These are phyloP conservation scores for Heterochromis multidens DNA, from an alignment of 2,113 vertebrate species.

Conservation along the genomic window DNA sequence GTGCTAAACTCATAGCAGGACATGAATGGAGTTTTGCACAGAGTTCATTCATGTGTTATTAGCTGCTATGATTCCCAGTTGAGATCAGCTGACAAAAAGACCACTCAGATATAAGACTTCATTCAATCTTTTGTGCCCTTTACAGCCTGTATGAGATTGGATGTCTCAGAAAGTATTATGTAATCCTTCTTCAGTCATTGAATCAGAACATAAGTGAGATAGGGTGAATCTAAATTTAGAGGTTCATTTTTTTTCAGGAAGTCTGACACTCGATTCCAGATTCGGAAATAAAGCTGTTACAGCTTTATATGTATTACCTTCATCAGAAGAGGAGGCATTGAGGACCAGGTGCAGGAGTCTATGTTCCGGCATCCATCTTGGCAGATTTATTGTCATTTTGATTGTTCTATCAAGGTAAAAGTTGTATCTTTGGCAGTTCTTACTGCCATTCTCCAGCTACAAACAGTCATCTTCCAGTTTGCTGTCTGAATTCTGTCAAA, in stretches of 20 bases:
- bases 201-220: background rate
- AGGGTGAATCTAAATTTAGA: background rate
- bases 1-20: background rate
- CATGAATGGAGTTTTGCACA: background rate
- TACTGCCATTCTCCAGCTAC: background rate
- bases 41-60: background rate
- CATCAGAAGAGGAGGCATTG: background rate
- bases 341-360: background rate
- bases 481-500: background rate
- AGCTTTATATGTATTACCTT: background rate
- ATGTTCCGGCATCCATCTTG: background rate
- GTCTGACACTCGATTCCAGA: background rate
- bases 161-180: background rate
- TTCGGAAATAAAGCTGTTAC: background rate
- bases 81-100: background rate
- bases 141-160: background rate
- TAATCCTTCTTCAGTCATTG: background rate
- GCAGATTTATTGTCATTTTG: background rate
- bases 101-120: background rate
- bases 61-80: background rate
- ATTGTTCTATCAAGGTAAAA: background rate
- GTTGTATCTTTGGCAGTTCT: background rate
- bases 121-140: background rate
- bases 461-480: background rate
- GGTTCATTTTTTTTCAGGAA: background rate